These are phyloP conservation scores for Dorcus hopei DNA, from an alignment of 2,888 invertebrate species.

Conservation along the genomic window DNA sequence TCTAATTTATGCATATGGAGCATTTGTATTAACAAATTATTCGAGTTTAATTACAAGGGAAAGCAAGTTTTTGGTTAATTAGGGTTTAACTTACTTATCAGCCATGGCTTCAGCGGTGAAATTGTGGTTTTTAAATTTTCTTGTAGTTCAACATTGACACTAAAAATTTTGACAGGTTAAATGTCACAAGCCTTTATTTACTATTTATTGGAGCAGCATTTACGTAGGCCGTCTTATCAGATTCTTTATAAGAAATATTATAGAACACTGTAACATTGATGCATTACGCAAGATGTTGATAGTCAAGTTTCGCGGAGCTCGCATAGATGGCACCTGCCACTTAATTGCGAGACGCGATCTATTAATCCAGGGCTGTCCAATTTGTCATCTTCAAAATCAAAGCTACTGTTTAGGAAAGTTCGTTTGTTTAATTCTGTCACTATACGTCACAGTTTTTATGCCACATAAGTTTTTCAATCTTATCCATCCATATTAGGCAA, in stretches of 20 bases:
- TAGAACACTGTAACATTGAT: background rate
- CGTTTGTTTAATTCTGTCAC: too few relatives aligned
- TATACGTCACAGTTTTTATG: too few relatives aligned
- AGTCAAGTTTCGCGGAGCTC: too few relatives aligned
- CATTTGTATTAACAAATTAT: constrained; percentile 6
- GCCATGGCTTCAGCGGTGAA: constrained; percentile 23
- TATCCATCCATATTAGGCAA: too few relatives aligned
- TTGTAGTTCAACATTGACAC: constrained; percentile 20
- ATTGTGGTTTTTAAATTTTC: background rate
- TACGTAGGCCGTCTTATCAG: background rate
- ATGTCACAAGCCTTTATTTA: constrained; percentile 27
- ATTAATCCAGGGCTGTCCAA: too few relatives aligned
- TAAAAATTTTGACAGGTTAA: constrained; percentile 27
- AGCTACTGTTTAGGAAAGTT: too few relatives aligned
- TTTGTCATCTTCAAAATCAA: too few relatives aligned
- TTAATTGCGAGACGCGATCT: too few relatives aligned
- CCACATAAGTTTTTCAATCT: too few relatives aligned
- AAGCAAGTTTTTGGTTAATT: background rate
- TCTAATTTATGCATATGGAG: constrained; percentile 4
- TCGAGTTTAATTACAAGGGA: too few relatives aligned
- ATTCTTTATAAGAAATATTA: background rate
- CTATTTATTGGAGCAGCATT: constrained; percentile 18
- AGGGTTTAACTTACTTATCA: constrained; percentile 30
- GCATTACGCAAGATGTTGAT: too few relatives aligned
- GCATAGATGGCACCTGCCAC: too few relatives aligned